A percentile compares a stretch with the other conserved stretches of the same genome.
Evolutionary conservation across 1,140 invertebrate species (phyloP).

Genomic region (Drosophila paulistorum): DNA sequence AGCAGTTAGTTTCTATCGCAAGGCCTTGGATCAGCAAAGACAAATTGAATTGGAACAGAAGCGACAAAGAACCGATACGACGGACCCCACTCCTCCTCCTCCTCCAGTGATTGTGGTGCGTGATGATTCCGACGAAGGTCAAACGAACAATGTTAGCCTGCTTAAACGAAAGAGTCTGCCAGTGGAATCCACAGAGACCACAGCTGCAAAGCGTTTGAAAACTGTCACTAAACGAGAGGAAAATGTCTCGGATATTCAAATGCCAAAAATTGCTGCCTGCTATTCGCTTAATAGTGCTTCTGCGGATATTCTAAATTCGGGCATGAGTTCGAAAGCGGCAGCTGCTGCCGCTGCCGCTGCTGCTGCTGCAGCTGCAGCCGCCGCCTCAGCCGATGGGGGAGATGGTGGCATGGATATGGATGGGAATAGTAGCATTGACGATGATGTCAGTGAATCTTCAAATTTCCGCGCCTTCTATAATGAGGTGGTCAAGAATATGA

Average conservation of each 20-base stretch:
- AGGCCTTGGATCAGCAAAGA: conserved; percentile 55
- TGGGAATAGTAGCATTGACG: not conserved
- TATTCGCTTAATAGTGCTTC: conserved; percentile 55
- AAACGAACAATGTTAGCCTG: not conserved
- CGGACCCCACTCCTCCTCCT: not conserved
- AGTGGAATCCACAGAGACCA: not conserved
- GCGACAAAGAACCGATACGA: not conserved
- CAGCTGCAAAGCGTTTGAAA: conserved; percentile 34
- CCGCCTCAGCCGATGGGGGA: not conserved
- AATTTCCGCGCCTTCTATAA: conserved; percentile 57
- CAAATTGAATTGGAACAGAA: conserved; percentile 25
- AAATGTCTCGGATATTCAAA: conserved; percentile 38
- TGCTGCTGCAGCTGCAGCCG: not conserved
- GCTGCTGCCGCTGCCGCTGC: conserved; percentile 3
- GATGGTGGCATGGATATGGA: conserved; percentile 12
- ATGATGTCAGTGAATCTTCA: conserved; percentile 20
- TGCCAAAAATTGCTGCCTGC: conserved; percentile 66
- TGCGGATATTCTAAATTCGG: conserved; percentile 18
- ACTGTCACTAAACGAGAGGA: not conserved
- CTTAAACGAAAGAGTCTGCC: conserved; percentile 1
- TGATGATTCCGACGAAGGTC: conserved; percentile 57
- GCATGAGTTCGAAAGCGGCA: conserved; percentile 23
- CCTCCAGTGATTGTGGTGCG: conserved; percentile 40
- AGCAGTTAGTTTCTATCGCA: conserved; percentile 50
- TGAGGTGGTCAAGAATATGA: conserved; percentile 76